These are phyloP conservation scores for Eleginops maclovinus DNA, from an alignment of 2,113 vertebrate genomes.

Conservation along the genomic window DNA sequence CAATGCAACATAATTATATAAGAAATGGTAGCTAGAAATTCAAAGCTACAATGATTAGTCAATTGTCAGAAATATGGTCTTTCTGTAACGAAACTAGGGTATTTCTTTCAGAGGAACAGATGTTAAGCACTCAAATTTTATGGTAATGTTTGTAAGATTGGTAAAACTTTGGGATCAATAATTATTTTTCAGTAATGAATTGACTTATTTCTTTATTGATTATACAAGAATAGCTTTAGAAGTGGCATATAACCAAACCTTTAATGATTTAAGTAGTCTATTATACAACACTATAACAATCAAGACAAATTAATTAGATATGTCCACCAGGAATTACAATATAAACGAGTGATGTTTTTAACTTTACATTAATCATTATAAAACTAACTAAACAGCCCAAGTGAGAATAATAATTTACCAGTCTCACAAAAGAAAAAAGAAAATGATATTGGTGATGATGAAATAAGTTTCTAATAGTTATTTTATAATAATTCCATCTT, in stretches of 20 bases:
- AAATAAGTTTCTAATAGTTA: constrained; percentile 8
- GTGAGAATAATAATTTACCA: not conserved
- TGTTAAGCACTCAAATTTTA: not conserved
- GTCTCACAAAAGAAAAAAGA: constrained; percentile 10
- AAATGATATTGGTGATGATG: constrained; percentile 1
- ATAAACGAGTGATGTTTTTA: not conserved
- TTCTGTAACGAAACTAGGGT: not conserved
- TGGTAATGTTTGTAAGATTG: not conserved
- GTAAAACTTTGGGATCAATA: not conserved
- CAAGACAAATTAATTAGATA: not conserved
- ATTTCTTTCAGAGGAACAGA: not conserved
- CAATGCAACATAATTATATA: no score
- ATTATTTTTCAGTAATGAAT: not conserved
- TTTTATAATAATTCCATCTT: constrained; percentile 38
- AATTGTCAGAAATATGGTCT: no score
- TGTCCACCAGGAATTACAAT: not conserved
- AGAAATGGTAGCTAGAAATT: not conserved
- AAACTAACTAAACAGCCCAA: not conserved
- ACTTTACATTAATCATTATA: not conserved
- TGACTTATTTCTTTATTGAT: not conserved
- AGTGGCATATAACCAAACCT: not conserved
- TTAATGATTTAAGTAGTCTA: not conserved
- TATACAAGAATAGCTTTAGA: not conserved
- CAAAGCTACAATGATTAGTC: no score
- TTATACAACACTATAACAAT: not conserved